Evolutionary conservation across 2,113 vertebrate species (phyloP).

Genomic region (Cynocephalus volans): DNA sequence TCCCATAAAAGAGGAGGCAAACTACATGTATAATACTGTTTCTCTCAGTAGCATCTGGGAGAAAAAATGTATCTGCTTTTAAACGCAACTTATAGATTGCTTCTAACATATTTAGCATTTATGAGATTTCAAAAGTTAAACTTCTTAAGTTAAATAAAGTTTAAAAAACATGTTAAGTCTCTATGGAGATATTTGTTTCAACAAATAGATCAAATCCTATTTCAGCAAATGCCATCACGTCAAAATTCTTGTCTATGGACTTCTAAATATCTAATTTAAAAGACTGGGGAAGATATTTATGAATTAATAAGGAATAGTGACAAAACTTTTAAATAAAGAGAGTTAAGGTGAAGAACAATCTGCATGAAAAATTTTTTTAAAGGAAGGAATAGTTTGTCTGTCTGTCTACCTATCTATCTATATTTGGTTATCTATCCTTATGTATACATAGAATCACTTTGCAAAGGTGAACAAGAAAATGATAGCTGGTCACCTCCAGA

Average conservation of each 20-base stretch:
- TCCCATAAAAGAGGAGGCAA: constrained; percentile 47
- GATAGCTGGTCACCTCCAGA: neutral
- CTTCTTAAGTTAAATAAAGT: constrained; percentile 12
- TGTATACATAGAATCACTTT: neutral
- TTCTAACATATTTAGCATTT: neutral
- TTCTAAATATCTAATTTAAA: constrained; percentile 44
- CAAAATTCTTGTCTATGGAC: neutral
- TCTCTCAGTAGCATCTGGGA: neutral
- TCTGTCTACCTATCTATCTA: neutral
- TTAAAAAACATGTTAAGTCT: neutral
- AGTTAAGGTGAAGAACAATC: neutral
- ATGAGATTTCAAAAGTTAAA: neutral
- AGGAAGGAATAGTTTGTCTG: neutral
- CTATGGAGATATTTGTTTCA: constrained; percentile 24
- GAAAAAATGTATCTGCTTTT: neutral
- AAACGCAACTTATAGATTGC: constrained; percentile 38
- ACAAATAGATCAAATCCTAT: neutral
- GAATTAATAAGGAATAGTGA: neutral
- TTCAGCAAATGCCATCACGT: constrained; percentile 7
- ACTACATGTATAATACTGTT: neutral
- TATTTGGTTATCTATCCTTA: neutral
- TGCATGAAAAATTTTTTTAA: neutral
- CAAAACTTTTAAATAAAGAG: neutral
- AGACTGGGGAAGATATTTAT: constrained; percentile 31
- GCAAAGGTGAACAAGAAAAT: constrained; percentile 38